Base-by-base conservation (phyloP, 2,888 invertebrate species). In the Cremastobaeus sp. region DNA sequence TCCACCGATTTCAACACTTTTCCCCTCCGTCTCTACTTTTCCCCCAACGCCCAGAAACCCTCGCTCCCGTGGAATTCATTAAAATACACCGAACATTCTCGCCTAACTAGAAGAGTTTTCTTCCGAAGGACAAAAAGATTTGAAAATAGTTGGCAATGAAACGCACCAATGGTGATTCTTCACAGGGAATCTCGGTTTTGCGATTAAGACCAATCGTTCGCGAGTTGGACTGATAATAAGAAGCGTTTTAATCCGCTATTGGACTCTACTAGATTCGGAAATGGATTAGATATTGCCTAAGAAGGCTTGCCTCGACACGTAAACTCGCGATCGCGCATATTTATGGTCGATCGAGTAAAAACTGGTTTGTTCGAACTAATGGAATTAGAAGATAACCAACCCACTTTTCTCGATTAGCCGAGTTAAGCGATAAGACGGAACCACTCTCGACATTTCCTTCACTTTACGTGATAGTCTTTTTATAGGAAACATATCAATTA, bases 21-120 rank as follows among this genome's bases (percentile, higher is more conserved):
- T 77, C 75, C 65, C 71, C 71, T 43, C 34, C 20, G 48, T 12
- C 17, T n/a, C 21, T 60, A 12, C 30, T 39, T 39, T 41, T 50
- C 12, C 20, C 17, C 18, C 21, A 18, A 6, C 34, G 50, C 45
- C 15, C 18, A 52, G 54, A 48, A 54, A 18, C 41, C 52, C 74
- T 76, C 77, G 73, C 77, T 80, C 83, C 83, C 81, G 85, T 76
- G 83, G 84, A 85, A 86, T 85, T 85, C 85, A 85, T 85, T 86
- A 85, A 82, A 85, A 80, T 82, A 79, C 77, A 77, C 64, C 73
- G 78, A 78, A 82, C 75, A 84, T 83, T 81, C 81, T 81, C 80
- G 79, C 79, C 78, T 83, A 81, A 81, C 79, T 80, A 74, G 78
- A 77, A 79, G 80, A 81, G 77, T 41, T 70, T 73, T 76, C 45